phyloP scores from a whole-genome alignment of 2,888 invertebrate genomes.

The Homarus gammarus region DNA sequence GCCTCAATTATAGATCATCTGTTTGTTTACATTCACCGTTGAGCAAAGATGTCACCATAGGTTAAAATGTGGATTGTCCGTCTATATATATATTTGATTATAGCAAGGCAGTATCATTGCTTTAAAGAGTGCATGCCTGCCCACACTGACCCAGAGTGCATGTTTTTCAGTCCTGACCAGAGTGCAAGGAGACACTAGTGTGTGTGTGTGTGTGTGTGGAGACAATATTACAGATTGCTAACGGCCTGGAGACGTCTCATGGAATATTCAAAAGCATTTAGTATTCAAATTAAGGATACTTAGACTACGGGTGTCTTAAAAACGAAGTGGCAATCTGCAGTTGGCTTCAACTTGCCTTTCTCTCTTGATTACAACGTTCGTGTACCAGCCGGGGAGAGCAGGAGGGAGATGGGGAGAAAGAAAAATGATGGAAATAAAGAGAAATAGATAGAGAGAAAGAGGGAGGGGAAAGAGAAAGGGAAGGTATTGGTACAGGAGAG shows the following conservation, averaged over 20 bases:
- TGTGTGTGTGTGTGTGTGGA: not conserved
- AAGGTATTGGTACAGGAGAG: too few relatives aligned
- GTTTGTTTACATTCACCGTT: too few relatives aligned
- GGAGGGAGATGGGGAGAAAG: conserved; percentile 26
- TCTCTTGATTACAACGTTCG: not conserved
- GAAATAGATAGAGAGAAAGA: not conserved
- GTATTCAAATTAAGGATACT: conserved; percentile 31
- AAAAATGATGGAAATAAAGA: not conserved
- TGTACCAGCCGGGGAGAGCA: not conserved
- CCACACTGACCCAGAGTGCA: too few relatives aligned
- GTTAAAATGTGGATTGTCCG: too few relatives aligned
- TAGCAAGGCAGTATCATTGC: too few relatives aligned
- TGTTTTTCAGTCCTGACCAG: too few relatives aligned
- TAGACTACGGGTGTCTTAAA: conserved; percentile 13
- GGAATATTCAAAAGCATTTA: conserved; percentile 33
- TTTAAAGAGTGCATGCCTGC: too few relatives aligned
- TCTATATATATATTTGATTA: too few relatives aligned
- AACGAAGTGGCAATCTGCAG: conserved; percentile 11
- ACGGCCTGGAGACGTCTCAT: not conserved
- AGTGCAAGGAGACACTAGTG: too few relatives aligned
- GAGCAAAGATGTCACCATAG: too few relatives aligned
- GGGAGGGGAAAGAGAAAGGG: not conserved
- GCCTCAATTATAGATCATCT: too few relatives aligned
- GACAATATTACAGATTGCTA: not conserved
- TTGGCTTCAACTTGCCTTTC: not conserved